phyloP scores from a whole-genome alignment of 2,113 vertebrate species.

The Pleuronectes platessa region DNA sequence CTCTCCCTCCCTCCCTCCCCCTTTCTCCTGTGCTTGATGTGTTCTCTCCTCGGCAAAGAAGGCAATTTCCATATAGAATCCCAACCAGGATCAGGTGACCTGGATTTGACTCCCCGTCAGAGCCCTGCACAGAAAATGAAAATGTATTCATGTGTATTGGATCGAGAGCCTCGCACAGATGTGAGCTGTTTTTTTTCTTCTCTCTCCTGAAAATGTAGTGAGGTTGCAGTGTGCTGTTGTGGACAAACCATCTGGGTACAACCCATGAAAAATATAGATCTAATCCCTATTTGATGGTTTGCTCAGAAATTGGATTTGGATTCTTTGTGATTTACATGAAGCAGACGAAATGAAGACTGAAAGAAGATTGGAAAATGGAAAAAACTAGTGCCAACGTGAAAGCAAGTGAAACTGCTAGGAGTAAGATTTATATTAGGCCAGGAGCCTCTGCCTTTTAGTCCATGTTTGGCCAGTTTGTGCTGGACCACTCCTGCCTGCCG shows the following conservation, averaged over 20 bases:
- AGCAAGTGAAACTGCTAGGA: constrained; percentile 5
- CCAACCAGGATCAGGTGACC: constrained; percentile 79
- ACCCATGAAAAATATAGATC: constrained; percentile 39
- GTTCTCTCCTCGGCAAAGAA: constrained; percentile 72
- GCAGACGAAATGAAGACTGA: constrained; percentile 24
- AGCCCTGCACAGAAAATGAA: constrained; percentile 70
- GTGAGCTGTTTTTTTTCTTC: constrained; percentile 42
- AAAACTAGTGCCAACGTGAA: constrained; percentile 5
- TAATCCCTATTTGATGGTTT: constrained; percentile 37
- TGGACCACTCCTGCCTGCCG: background rate
- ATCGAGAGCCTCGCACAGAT: constrained; percentile 57
- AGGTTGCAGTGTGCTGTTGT: constrained; percentile 57
- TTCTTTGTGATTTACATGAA: constrained; percentile 46
- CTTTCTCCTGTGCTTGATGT: constrained; percentile 55
- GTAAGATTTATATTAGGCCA: constrained; percentile 26
- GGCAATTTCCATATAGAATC: constrained; percentile 81
- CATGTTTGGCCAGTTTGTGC: constrained; percentile 24
- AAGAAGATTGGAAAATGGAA: constrained; percentile 19
- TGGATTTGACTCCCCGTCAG: constrained; percentile 79
- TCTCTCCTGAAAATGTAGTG: constrained; percentile 52
- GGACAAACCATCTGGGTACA: constrained; percentile 44
- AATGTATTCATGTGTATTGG: constrained; percentile 74
- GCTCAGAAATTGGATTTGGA: constrained; percentile 23
- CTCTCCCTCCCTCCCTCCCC: constrained; percentile 14
- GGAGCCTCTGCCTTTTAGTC: background rate